A percentile compares a stretch with the other conserved stretches of the same genome.
phyloP scores from a whole-genome alignment of 2,888 invertebrate genomes.

The Melieria omissa region DNA sequence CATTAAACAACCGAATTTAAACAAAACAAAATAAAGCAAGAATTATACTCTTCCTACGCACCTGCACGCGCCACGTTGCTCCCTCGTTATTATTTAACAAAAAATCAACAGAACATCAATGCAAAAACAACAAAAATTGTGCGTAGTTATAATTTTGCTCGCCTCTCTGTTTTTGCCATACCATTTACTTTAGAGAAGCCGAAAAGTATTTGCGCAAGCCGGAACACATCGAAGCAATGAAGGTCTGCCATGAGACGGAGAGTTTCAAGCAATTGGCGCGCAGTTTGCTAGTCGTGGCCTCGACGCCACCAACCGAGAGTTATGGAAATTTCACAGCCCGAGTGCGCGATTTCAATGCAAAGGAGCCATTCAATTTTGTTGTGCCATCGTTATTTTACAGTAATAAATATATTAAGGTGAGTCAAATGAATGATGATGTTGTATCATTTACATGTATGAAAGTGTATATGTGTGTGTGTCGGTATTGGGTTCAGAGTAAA shows the following conservation, averaged over 20 bases:
- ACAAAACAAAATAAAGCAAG: too few relatives aligned
- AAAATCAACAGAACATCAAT: slow-evolving; percentile 6
- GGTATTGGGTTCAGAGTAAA: too few relatives aligned
- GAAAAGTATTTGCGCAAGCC: slow-evolving; percentile 82
- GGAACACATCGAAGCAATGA: slow-evolving; percentile 70
- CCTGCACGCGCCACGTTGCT: slow-evolving; percentile 1
- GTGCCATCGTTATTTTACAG: slow-evolving; percentile 72
- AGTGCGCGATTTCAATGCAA: slow-evolving; percentile 82
- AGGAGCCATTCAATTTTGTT: slow-evolving; percentile 83
- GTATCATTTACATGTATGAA: background rate
- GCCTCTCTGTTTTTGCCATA: too few relatives aligned
- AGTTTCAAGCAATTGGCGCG: slow-evolving; percentile 74
- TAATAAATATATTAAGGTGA: slow-evolving; percentile 69
- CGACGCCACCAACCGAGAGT: slow-evolving; percentile 81
- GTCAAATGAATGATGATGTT: background rate
- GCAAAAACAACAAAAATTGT: slow-evolving; percentile 27
- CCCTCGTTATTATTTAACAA: background rate
- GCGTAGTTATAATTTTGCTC: too few relatives aligned
- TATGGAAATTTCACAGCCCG: slow-evolving; percentile 81
- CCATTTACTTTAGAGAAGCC: slow-evolving; percentile 70
- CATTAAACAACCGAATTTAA: too few relatives aligned
- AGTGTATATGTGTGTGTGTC: background rate
- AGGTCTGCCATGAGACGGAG: slow-evolving; percentile 71
- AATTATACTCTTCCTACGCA: too few relatives aligned
- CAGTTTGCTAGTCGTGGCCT: slow-evolving; percentile 88